Evolutionary conservation across 2,797 vertebrate species (phyloP).

Genomic region (Enteromius trimaculatus): DNA sequence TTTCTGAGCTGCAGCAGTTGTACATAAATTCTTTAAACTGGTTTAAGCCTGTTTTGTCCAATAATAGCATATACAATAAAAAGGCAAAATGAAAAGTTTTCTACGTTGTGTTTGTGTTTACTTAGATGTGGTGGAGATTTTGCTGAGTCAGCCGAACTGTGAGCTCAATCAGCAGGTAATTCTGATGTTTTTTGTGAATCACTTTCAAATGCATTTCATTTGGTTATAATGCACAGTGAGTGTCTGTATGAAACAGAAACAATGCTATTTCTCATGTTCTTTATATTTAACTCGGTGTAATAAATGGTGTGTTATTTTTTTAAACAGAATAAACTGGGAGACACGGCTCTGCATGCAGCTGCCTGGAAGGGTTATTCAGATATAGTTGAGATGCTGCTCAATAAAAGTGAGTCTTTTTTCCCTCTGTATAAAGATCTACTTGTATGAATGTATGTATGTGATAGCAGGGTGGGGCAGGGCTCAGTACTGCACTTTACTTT

Average conservation of each 20-base stretch:
- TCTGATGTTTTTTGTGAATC: not conserved
- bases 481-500: not conserved
- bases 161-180: slow-evolving; percentile 97
- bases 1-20: not conserved
- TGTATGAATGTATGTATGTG: not conserved
- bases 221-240: not conserved
- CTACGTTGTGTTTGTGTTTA: not conserved
- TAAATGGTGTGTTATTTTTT: not conserved
- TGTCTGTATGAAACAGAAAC: not conserved
- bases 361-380: slow-evolving; percentile 98
- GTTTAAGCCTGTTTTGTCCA: not conserved
- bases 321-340: slow-evolving; percentile 94
- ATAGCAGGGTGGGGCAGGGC: not conserved
- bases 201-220: not conserved
- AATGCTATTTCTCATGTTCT: not conserved
- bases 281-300: not conserved
- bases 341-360: slow-evolving; percentile 94
- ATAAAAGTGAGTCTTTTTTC: slow-evolving; percentile 32
- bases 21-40: not conserved
- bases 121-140: slow-evolving; percentile 92
- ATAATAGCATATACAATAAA: not conserved
- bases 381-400: slow-evolving; percentile 94
- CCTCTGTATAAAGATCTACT: not conserved
- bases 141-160: slow-evolving; percentile 87
- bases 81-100: not conserved